Percentiles rank a stretch among this genome's conserved stretches.
Evolutionary conservation across 35 echinoderm and acorn worm species (phyloP).

Genomic region (Apostichopus parvimensis): DNA sequence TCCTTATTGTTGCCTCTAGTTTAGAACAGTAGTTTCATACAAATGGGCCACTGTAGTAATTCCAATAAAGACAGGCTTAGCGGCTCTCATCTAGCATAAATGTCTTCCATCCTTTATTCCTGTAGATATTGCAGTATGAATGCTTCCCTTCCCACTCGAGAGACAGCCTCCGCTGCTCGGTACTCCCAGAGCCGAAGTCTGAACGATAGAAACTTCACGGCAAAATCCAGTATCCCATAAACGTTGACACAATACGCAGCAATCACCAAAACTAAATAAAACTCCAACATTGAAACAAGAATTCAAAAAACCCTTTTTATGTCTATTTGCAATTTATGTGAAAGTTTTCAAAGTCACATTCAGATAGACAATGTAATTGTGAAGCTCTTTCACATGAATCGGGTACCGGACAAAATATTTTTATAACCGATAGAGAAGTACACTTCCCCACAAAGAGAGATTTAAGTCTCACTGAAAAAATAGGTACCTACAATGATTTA

Average conservation of each 20-base stretch:
- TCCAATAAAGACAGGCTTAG: not conserved
- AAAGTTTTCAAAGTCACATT: not conserved
- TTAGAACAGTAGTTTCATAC: not conserved
- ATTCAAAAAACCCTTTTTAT: not conserved
- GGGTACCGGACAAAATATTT: too few relatives aligned
- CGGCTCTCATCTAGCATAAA: not conserved
- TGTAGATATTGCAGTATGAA: not conserved
- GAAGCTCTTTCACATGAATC: too few relatives aligned
- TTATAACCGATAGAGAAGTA: too few relatives aligned
- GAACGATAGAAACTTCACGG: constrained; percentile 5
- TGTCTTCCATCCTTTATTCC: not conserved
- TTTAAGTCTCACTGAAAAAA: too few relatives aligned
- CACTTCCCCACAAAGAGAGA: too few relatives aligned
- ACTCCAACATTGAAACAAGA: constrained; percentile 12
- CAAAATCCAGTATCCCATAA: constrained; percentile 47
- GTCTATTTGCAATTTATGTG: not conserved
- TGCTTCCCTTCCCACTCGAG: not conserved
- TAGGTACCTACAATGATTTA: too few relatives aligned
- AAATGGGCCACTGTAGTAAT: not conserved
- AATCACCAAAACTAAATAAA: constrained; percentile 27
- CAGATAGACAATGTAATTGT: not conserved
- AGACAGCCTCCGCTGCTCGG: not conserved
- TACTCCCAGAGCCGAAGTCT: constrained; percentile 43
- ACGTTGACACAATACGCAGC: constrained; percentile 20
- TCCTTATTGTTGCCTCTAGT: not conserved